Base-by-base conservation (phyloP, 2,888 invertebrate species). In the Trichogramma dendrolimi region DNA sequence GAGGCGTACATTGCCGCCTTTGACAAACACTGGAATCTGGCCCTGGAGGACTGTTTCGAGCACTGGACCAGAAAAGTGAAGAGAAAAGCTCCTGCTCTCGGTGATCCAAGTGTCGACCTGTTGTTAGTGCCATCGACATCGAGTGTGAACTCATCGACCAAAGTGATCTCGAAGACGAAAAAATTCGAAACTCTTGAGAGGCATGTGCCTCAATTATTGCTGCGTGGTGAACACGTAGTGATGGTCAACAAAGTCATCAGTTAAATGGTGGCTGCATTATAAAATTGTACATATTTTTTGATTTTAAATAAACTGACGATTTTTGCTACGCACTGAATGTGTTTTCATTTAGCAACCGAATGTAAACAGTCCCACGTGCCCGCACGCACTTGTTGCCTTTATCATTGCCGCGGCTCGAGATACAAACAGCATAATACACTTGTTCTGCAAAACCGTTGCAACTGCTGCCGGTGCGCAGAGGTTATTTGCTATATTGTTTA, bases 11-110 rank as follows among this genome's bases (percentile, higher is more conserved):
- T 96, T 40, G 84, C 88, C 14, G 92, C 92, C 4, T 97, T 93
- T 79, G 97, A 97, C 80, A 94, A 92, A 75, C 94, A 95, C 77
- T 95, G 94, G 91, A 97, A 97, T 80, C 78, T 97, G 70, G 89
- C 91, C 5, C 80, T 96, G 58, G 84, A 85, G 61, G 91, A 95
- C 75, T 93, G 93, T 3, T 84, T 87, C 41, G 96, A 96, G 80
- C 81, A 86, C 4, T 95, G 92, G 89, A 86, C 83, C 57, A 82
- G 88, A 66, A 85, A 86, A 72, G 80, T 80, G 51, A 81, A 81
- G 53, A 83, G 82, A 69, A 89, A 88, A 80, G 79, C 84, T 58
- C 85, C 87, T 4, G 84, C 85, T 5, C 80, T 85, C 62, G 86
- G 88, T 87, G 75, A 80, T 39, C 51, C 51, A 27, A 43, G 40